phyloP scores from a whole-genome alignment of 2,888 invertebrate genomes.

The Ochlodes sylvanus region DNA sequence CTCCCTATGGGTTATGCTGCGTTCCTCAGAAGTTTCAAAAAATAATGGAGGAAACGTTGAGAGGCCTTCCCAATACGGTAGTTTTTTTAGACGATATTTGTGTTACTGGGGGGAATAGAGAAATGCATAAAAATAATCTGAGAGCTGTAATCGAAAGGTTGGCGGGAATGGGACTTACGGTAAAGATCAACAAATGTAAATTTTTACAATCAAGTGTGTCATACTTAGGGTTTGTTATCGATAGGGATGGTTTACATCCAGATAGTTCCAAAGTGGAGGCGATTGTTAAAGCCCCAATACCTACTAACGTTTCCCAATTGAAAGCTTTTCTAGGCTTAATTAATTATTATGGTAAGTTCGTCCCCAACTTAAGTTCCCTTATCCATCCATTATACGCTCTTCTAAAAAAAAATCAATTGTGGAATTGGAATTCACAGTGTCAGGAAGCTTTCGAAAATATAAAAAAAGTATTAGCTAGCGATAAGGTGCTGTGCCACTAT shows the following conservation, averaged over 20 bases:
- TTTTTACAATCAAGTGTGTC: not conserved
- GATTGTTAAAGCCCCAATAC: conserved; percentile 34
- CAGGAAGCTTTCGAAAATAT: conserved; percentile 37
- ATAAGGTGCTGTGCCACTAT: conserved; percentile 39
- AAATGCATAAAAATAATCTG: conserved; percentile 31
- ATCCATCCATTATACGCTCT: conserved; percentile 40
- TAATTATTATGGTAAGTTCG: conserved; percentile 45
- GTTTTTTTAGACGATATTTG: conserved; percentile 44
- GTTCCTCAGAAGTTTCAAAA: conserved; percentile 40
- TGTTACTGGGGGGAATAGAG: conserved; percentile 39
- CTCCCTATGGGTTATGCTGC: conserved; percentile 36
- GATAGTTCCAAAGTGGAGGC: not conserved
- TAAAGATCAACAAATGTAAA: conserved; percentile 31
- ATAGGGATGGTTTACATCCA: not conserved
- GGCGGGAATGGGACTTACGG: conserved; percentile 34
- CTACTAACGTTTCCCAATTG: conserved; percentile 39
- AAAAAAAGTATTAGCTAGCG: conserved; percentile 33
- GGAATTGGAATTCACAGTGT: conserved; percentile 18
- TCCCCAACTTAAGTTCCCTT: conserved; percentile 39
- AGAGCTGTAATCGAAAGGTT: conserved; percentile 43
- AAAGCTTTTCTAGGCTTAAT: conserved; percentile 42
- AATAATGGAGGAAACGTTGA: conserved; percentile 40
- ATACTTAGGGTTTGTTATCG: too few species aligned
- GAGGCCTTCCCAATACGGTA: conserved; percentile 38
- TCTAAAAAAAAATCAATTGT: conserved; percentile 33